Evolutionary conservation across 2,888 invertebrate species (phyloP), one percentile per base, ranked within the genome.

Genomic region (Fragum fragum): DNA sequence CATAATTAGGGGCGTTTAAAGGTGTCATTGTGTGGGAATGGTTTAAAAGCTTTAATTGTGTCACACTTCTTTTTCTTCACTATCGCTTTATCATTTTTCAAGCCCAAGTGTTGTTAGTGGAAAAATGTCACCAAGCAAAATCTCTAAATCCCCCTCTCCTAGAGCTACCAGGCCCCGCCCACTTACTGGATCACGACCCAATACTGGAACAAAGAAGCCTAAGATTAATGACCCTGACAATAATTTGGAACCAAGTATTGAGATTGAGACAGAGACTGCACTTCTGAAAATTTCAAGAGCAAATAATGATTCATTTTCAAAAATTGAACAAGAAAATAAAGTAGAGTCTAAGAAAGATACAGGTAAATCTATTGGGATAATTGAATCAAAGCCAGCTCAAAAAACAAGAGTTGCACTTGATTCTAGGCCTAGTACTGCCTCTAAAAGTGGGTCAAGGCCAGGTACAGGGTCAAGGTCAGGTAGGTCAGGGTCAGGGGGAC

Each of bases 51-150:
- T 23, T 36, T 36, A 6, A 36, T 9, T 36, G 32, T 36, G 32
- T 36, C 32, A 36, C 32, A 36, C 3, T 6, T 9, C 32, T 36
- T 36, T 36, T 9, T 36, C 9, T 36, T 36, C 32, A 36, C 32
- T 36, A 36, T 9, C 9, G 9, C 9, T 36, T 36, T 71, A 55
- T 72, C 68, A 59, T 81, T 47, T 76, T 81, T 71, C 47, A 81
- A 81, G 81, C 76, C 81, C 81, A 23, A 81, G 81, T 81, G 57
- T 81, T 42, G 77, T 72, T 52, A 80, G 72, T 69, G 80, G 73
- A 70, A 73, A 74, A 61, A 52, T 79, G 52, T 74, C 73, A 29
- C 57, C 73, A 79, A 63, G 74, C 28, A 32, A 53, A 29, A 59
- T 55, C 59, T 61, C 26, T 42, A 68, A 59, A 36, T 36, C 72